Base-by-base conservation (phyloP, 1,140 invertebrate genomes). In the Lepidurus couesii region DNA sequence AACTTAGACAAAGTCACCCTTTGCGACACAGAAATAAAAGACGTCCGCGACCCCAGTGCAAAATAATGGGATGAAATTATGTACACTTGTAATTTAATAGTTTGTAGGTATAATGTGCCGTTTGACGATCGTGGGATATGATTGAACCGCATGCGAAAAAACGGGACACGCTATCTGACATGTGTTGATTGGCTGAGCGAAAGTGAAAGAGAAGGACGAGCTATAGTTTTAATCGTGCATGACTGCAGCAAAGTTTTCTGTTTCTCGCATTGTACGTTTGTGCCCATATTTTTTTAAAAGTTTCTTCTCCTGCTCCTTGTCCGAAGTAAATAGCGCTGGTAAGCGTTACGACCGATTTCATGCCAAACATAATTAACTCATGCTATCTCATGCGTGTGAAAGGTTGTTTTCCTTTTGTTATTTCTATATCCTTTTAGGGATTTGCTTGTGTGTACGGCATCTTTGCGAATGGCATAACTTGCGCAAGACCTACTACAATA, bases 1-100 rank as follows among this genome's bases (percentile, higher is more conserved):
- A 43, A 77, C 42, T 44, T 78, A 78, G 74, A 74, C 34, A 42
- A 73, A 78, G 74, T 43, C 44, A 44, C 26, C 53, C 34, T 45
- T 45, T 8, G 26, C 44, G 8, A 43, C 47, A 73, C 21, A 73
- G 16, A 45, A 77, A 45, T 21, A 53, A 24, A 77, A 77, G 44
- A 11, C 21, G 24, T 7, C 13, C 7, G 53, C 5, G 21, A 65
- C 53, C 53, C 53, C 53, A 65, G 53, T 65, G 53, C 53, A 65
- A 65, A 65, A 13, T 11, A 65, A 65, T 65, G 53, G 53, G 53
- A 65, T 65, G 53, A 21, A 65, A 65, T 65, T 65, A 65, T 65
- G 53, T 65, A 65, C 53, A 65, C 53, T 65, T 65, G 53, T 65
- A 65, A 65, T 65, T 65, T 65, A 65, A 65, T 65, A 65, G 53